phyloP scores from a whole-genome alignment of 1,140 invertebrate species.

The Centruroides sculpturatus region DNA sequence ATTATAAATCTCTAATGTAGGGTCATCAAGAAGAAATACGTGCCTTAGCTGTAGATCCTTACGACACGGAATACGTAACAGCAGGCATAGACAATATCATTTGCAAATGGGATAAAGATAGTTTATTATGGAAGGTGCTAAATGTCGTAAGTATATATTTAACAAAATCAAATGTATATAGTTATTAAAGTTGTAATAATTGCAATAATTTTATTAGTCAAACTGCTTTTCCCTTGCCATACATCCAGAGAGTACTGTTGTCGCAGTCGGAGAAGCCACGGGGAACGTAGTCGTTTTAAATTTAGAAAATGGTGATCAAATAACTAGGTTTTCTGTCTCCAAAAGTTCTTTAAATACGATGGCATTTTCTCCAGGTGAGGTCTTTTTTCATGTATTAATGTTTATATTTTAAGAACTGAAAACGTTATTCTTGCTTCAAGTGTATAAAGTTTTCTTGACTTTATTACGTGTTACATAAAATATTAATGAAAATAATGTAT shows the following conservation, averaged over 20 bases:
- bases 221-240: constrained; percentile 69
- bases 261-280: constrained; percentile 74
- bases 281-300: constrained; percentile 75
- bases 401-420: too few species aligned
- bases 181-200: not conserved
- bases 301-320: constrained; percentile 47
- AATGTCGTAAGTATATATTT: constrained; percentile 38
- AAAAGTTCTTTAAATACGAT: too few species aligned
- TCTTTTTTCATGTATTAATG: too few species aligned
- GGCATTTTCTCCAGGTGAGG: too few species aligned
- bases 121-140: constrained; percentile 66
- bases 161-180: not conserved
- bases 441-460: too few species aligned
- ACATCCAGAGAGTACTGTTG: constrained; percentile 70
- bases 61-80: constrained; percentile 81
- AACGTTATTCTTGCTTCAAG: too few species aligned
- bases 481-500: too few species aligned
- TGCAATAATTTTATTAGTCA: constrained; percentile 33
- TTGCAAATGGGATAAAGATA: constrained; percentile 72
- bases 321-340: too few species aligned
- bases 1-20: constrained; percentile 29
- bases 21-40: constrained; percentile 81
- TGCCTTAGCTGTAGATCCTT: constrained; percentile 75
- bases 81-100: constrained; percentile 84
- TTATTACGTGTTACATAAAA: too few species aligned